Conservation (phyloP, 1,140 invertebrate species). For the Parasteatoda tepidariorum region DNA sequence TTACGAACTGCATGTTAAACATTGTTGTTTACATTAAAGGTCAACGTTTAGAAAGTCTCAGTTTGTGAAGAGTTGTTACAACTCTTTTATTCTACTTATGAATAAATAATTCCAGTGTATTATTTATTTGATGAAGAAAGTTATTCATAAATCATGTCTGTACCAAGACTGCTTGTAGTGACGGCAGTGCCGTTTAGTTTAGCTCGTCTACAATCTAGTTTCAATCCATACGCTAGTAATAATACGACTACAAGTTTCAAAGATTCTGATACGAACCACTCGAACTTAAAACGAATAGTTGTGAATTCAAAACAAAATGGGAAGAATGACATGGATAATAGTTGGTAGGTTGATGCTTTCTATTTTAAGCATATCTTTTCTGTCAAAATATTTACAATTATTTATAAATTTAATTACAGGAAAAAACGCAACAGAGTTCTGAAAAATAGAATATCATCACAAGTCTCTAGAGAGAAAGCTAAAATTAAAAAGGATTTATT, state of each 20-base stretch:
- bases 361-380: too few relatives aligned
- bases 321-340: too few relatives aligned
- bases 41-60: background rate
- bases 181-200: conserved; percentile 7
- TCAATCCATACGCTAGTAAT: background rate
- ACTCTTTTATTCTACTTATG: background rate
- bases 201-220: background rate
- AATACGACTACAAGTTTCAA: background rate
- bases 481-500: conserved; percentile 3
- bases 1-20: too few relatives aligned
- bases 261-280: background rate
- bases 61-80: background rate
- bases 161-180: background rate
- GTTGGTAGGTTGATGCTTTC: too few relatives aligned
- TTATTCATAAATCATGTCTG: conserved; percentile 6
- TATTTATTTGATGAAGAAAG: background rate
- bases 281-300: background rate
- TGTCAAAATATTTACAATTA: background rate
- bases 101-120: background rate
- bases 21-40: too few relatives aligned
- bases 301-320: too few relatives aligned
- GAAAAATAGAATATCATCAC: background rate
- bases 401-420: background rate
- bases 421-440: background rate
- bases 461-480: background rate